A percentile compares a stretch with the other conserved stretches of the same genome.
Conservation (phyloP, 2,888 invertebrate species). For the Ellobium chinense region DNA sequence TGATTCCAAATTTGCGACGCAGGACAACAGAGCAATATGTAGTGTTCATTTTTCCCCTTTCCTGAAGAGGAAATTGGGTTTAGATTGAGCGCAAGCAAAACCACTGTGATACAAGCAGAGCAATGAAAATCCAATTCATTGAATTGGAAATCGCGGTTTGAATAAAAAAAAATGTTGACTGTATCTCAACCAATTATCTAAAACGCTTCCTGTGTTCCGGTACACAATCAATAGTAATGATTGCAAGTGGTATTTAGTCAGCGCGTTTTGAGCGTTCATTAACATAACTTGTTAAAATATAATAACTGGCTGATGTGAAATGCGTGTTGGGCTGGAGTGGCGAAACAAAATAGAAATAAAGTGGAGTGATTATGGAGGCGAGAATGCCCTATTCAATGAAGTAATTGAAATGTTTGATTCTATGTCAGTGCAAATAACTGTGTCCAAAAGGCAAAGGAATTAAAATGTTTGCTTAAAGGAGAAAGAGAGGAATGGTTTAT, state of each 20-base stretch:
- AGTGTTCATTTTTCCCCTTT: background rate
- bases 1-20: background rate
- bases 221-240: background rate
- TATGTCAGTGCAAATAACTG: conserved; percentile 8
- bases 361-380: conserved; percentile 19
- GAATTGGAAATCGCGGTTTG: background rate
- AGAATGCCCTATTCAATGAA: conserved; percentile 1
- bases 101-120: background rate
- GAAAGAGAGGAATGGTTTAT: no score
- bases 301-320: conserved; percentile 33
- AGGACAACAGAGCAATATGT: background rate
- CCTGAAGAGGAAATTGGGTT: conserved; percentile 24
- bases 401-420: conserved; percentile 37
- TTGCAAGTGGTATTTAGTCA: conserved; percentile 9
- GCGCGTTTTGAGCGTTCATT: background rate
- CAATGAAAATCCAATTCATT: conserved; percentile 35
- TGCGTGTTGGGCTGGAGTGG: conserved; percentile 19
- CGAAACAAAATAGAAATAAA: conserved; percentile 14
- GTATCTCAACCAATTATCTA: conserved; percentile 38
- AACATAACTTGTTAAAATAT: conserved; percentile 38
- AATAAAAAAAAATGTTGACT: conserved; percentile 8
- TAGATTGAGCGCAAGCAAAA: conserved; percentile 7
- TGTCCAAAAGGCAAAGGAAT: background rate
- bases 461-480: background rate
- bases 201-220: conserved; percentile 37